Evolutionary conservation across 2,797 vertebrate species (phyloP), one percentile per base, ranked within the genome.

Genomic region (Diglossa cyanea): DNA sequence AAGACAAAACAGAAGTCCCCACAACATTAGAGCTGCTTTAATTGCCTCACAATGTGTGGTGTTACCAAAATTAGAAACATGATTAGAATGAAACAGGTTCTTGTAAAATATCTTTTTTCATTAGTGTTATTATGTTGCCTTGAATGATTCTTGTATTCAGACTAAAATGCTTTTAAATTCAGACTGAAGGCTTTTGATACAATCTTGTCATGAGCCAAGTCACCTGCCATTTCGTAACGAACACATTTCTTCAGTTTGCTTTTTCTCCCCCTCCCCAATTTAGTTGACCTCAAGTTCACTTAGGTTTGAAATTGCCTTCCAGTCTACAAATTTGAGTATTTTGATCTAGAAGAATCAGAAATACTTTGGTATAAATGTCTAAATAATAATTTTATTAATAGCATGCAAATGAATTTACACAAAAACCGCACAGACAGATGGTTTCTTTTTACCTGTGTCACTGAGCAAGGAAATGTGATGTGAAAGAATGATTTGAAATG

Each of bases 341-440:
- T n/a, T 51, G 88, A 76, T 47, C 58, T 72, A 37, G 71, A 93
- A 63, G 11, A 86, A 53, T 48, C 7, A 19, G 80, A 95, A 94
- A 90, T 70, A 70, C 74, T 93, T 95, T 88, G 90, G 51, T 95
- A 90, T 72, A 93, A 84, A 92, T 93, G 75, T 26, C 76, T 45
- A 48, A 81, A 71, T 42, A 68, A 88, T 96, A 97, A 96, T 96
- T 96, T 70, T 93, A 95, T 93, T 88, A 91, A 95, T 95, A 66
- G 40, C 28, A 96, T 94, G 88, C 76, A 96, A 95, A 97, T 92
- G 74, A 80, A 47, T 86, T 91, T 85, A 90, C 91, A 67, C 60
- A 58, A 95, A 96, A 94, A 74, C 70, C 89, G 85, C 91, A 72
- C 21, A 86, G 67, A 82, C 95, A 97, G 94, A 96, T 98, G 94